phyloP scores from a whole-genome alignment of 2,888 invertebrate genomes.

The Corythucha ciliata region DNA sequence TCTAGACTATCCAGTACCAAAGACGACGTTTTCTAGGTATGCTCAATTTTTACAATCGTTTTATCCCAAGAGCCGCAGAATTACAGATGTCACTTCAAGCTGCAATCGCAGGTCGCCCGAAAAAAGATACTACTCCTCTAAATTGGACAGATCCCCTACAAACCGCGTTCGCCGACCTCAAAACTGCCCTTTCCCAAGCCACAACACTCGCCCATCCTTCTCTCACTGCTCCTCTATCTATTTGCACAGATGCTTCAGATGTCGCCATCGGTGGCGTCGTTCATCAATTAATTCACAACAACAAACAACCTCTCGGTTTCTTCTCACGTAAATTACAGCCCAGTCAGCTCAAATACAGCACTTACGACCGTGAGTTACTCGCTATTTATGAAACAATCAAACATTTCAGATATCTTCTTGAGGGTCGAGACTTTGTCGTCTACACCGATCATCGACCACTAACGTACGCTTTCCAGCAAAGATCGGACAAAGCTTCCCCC shows the following conservation, averaged over 20 bases:
- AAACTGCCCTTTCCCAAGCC: conserved; percentile 38
- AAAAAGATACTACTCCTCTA: neutral
- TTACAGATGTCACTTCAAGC: conserved; percentile 26
- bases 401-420: conserved; percentile 10
- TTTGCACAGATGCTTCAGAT: conserved; percentile 15
- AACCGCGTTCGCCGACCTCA: conserved; percentile 2
- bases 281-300: conserved; percentile 15
- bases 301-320: conserved; percentile 31
- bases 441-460: conserved; percentile 15
- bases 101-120: neutral
- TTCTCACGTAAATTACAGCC: conserved; percentile 31
- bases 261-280: conserved; percentile 13
- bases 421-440: conserved; percentile 4
- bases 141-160: conserved; percentile 5
- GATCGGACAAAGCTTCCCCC: conserved; percentile 38
- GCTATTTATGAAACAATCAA: conserved; percentile 39
- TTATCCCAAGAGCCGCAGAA: conserved; percentile 38
- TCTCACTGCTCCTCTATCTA: conserved; percentile 32
- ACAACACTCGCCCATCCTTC: conserved; percentile 41
- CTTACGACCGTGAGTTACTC: conserved; percentile 34
- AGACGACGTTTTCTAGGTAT: conserved; percentile 39
- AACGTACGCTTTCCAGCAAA: conserved; percentile 20
- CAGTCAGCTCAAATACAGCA: conserved; percentile 38
- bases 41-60: conserved; percentile 40
- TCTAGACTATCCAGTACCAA: conserved; percentile 6